Base-by-base conservation (phyloP, 1,140 invertebrate genomes). In the Trichogramma pretiosum region DNA sequence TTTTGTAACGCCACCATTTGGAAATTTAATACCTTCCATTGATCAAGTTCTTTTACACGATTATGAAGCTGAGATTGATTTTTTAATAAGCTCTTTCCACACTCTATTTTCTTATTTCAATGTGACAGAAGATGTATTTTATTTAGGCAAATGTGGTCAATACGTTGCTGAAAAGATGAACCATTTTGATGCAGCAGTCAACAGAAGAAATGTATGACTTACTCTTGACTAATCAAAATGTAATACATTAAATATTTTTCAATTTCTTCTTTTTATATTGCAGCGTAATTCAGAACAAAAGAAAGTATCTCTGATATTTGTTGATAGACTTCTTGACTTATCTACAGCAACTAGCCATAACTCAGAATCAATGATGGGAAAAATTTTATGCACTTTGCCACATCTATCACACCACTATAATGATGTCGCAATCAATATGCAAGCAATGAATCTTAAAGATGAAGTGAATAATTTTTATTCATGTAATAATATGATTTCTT, bases 261-360 rank as follows among this genome's bases (percentile, higher is more conserved):
- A 30, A 46, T 46, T 14, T 36, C 44, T 22, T 34, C 38, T 23
- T 24, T 40, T 23, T 40, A 23, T 30, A 36, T 50, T 33, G 32
- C 3, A 57, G 47, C 44, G 47, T 9, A 18, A 42, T 16, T 24
- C 55, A 23, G 51, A 48, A 10, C 33, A 45, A 24, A 72, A 70
- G 38, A 77, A 75, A 52, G 70, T 77, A 19, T 81, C 82, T 5
- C 52, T 85, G 8, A 75, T 85, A 41, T 69, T 84, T 32, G 60
- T 85, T 18, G 83, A 85, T 49, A 70, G 83, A 30, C 78, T 78
- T 2, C 57, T 85, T 17, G 83, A 85, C 60, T 57, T 84, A 14
- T 77, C 76, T 52, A 72, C 72, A 42, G 73, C 76, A 14, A 76
- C 72, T 35, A 77, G 72, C 56, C 75, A 80, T 56, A 74, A 75